Base-by-base conservation (phyloP, 2,113 vertebrate genomes). In the Gadus macrocephalus region DNA sequence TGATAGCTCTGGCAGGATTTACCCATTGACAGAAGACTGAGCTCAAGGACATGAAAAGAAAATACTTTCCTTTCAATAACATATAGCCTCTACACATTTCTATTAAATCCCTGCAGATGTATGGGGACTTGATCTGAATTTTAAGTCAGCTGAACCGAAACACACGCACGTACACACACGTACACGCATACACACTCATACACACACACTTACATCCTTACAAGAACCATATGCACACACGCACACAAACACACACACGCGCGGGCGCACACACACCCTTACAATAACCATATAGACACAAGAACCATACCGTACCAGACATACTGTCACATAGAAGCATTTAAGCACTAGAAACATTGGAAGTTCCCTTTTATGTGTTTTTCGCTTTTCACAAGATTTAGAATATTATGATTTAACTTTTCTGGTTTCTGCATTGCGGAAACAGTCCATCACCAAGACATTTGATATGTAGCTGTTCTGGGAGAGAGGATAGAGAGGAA, bases 1-100 rank as follows among this genome's bases (percentile, higher is more conserved):
- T 87, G 87, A 85, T 78, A 85, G 84, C 64, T 82, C 56, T 67
- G 3, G 55, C 55, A 58, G 55, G 80, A 82, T 83, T 67, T 75
- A 75, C 55, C 65, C 53, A 42, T 66, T 84, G 81, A 81, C 74
- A 85, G 75, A 77, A 77, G 78, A 70, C 75, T 62, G 28, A 55
- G 62, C 75, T 81, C 56, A 74, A 75, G 70, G 64, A 74, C 67
- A 74, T 76, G 70, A 67, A 80, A 83, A 79, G 69, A 71, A 79
- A 69, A 67, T 71, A 70, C 65, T 78, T 62, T 62, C n/a, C 22
- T 61, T 62, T 66, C 78, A 55, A 62, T 74, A 55, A 64, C 62
- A 27, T 25, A 67, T 61, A 71, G 59, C 25, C 49, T 70, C 67
- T 49, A 49, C 42, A 49, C 42, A 49, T 49, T 49, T 49, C 68